Evolutionary conservation across 2,113 vertebrate genomes (phyloP), one percentile per base, ranked within the genome.

Genomic region (Trematocara marginatum): DNA sequence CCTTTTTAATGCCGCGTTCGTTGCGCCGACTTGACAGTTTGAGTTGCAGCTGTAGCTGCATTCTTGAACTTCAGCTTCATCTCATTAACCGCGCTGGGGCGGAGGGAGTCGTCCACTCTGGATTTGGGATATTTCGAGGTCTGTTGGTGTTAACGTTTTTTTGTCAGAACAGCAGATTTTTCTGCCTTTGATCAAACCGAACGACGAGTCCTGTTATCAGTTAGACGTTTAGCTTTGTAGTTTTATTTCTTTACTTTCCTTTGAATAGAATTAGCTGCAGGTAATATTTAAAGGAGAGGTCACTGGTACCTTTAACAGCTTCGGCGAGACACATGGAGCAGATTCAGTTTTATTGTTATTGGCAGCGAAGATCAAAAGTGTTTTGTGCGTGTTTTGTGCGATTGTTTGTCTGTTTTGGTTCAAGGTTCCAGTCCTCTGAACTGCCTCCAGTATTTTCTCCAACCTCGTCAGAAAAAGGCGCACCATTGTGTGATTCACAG

Each of bases 381-480:
- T 26, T 26, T 26, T 26, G 23, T 26, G 64, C 20, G 12, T 26
- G 4, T 26, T 86, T 79, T 82, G 9, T 79, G 90, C 47, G 10
- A 83, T 81, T 69, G 29, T 74, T 79, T 88, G 35, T 78, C 64
- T 92, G 83, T 84, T 71, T 91, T 61, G 13, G 83, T 83, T 91
- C 93, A 94, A 95, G 93, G 94, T 85, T 92, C 47, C 78, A 83
- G 82, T 78, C 26, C 76, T 93, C 80, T 92, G 90, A 92, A 92
- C 76, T 79, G 80, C 1, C 31, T 93, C 93, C 93, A 92, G 3
- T 69, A 54, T 87, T 93, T 71, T 88, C 49, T 80, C 57, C 80
- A 34, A 82, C 85, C 80, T 71, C 83, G 81, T 82, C 86, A 81
- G 89, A 81, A 59, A 86, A 47, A 88, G 53, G n/a, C 79, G 4